Percentiles rank a stretch among this genome's conserved stretches.
phyloP scores from a whole-genome alignment of 2,797 vertebrate genomes.

The Corythornis leucogaster region DNA sequence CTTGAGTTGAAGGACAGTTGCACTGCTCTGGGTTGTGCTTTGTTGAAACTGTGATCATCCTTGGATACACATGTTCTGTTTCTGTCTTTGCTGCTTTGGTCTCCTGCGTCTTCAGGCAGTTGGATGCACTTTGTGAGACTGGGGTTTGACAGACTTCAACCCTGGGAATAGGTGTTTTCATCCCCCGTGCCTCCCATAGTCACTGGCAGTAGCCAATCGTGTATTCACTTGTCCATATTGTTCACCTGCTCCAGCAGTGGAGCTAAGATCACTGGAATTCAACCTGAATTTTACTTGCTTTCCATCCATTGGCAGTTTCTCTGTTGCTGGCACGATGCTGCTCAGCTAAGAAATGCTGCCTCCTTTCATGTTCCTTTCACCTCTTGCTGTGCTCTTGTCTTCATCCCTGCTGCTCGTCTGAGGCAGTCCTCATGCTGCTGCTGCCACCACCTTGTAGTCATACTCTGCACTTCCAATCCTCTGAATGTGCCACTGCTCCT shows the following conservation, averaged over 20 bases:
- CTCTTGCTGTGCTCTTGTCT: not conserved
- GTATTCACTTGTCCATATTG: not conserved
- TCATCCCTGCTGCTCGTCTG: not conserved
- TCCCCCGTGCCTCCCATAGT: not conserved
- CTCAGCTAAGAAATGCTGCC: not conserved
- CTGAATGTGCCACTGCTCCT: fast-evolving
- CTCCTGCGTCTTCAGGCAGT: not conserved
- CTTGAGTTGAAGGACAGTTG: not conserved
- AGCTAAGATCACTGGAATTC: not conserved
- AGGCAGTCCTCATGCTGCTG: not conserved
- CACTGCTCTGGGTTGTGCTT: not conserved
- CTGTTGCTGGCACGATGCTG: not conserved
- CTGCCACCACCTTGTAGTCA: fast-evolving
- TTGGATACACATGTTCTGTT: not conserved
- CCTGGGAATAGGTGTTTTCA: not conserved
- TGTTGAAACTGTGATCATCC: conserved; percentile 2
- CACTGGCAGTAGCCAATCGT: not conserved
- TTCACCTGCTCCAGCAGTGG: not conserved
- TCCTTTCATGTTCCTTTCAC: not conserved
- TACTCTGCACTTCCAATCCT: fast-evolving
- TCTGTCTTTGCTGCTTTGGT: conserved; percentile 20
- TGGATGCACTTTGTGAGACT: not conserved
- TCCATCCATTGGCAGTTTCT: not conserved
- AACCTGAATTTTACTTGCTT: not conserved
- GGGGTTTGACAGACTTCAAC: not conserved